Percentiles rank a stretch among this genome's conserved stretches.
These are phyloP conservation scores for Oreortyx pictus DNA, from an alignment of 2,797 vertebrate species.

Conservation along the genomic window DNA sequence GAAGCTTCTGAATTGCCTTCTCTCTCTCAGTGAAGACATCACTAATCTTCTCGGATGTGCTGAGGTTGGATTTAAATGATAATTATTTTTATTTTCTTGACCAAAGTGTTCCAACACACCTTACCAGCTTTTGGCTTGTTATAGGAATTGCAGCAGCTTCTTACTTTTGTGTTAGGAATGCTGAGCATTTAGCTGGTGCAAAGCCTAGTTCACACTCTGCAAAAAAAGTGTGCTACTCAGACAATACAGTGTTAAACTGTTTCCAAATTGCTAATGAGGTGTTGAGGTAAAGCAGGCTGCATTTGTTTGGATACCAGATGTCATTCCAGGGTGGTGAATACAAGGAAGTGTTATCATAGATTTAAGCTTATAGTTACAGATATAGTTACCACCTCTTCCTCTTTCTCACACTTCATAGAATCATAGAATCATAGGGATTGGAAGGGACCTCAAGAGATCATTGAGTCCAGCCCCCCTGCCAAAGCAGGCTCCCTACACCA, in stretches of 20 bases:
- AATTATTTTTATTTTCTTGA: not conserved
- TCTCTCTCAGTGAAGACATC: not conserved
- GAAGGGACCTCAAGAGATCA: too few relatives aligned
- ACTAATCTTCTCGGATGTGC: not conserved
- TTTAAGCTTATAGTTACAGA: not conserved
- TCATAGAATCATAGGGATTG: too few relatives aligned
- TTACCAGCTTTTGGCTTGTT: not conserved
- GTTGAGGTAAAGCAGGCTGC: not conserved
- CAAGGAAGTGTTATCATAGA: not conserved
- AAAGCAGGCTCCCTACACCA: too few relatives aligned
- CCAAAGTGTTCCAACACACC: not conserved
- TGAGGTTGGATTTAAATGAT: not conserved
- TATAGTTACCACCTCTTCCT: not conserved
- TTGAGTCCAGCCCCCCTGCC: too few relatives aligned
- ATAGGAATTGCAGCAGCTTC: not conserved
- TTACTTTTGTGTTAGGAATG: not conserved
- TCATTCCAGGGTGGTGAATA: not conserved
- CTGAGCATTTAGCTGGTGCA: not conserved
- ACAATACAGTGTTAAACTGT: not conserved
- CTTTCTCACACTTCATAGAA: too few relatives aligned
- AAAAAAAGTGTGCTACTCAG: not conserved
- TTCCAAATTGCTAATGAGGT: not conserved
- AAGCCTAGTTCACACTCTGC: not conserved
- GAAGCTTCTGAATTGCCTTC: not conserved
- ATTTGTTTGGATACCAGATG: not conserved